Percentiles rank a stretch among this genome's conserved stretches.
Conservation (phyloP, 2,113 vertebrate genomes). For the Calypte anna region DNA sequence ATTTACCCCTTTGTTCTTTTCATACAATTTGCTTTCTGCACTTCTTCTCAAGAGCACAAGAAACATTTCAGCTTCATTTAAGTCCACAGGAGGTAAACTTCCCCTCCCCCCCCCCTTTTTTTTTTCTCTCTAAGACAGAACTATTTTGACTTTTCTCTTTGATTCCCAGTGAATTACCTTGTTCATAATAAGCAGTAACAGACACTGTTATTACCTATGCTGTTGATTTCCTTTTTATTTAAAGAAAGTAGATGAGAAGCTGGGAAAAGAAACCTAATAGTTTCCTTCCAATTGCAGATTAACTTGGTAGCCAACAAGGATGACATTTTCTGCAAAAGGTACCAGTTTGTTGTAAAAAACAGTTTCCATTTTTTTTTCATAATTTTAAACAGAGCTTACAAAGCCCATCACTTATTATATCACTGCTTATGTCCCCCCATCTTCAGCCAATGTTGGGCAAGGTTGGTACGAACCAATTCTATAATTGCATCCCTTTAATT, state of each 20-base stretch:
- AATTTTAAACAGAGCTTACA: background rate
- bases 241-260: background rate
- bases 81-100: conserved; percentile 3
- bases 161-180: background rate
- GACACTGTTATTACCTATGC: background rate
- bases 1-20: conserved; percentile 31
- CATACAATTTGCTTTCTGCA: conserved; percentile 29
- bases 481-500: background rate
- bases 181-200: background rate
- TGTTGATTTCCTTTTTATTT: background rate
- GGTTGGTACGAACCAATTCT: background rate
- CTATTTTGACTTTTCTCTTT: background rate
- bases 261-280: background rate
- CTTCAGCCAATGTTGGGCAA: background rate
- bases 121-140: background rate
- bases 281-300: conserved; percentile 3
- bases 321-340: background rate
- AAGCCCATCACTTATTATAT: background rate
- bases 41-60: conserved; percentile 22
- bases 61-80: conserved; percentile 56
- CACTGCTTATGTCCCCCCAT: background rate
- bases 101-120: accelerated
- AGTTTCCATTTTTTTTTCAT: background rate
- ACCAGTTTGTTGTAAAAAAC: background rate
- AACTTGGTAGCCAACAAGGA: background rate